Evolutionary conservation across 2,113 vertebrate species (phyloP), one percentile per base, ranked within the genome.

Genomic region (Pyrgilauda ruficollis): DNA sequence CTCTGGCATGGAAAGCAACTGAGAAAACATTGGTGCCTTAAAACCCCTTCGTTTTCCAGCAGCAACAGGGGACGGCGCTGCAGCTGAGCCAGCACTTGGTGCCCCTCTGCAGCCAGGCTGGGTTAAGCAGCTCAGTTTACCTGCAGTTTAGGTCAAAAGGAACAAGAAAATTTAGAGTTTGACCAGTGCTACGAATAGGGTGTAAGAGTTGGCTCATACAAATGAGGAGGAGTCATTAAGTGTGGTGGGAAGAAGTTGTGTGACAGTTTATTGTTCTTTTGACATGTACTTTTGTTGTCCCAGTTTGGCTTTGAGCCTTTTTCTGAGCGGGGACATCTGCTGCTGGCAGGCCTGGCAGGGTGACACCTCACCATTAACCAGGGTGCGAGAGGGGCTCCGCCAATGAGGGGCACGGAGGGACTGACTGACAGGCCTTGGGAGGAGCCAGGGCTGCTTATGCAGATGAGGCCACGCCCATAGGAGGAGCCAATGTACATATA

Each of bases 11-110:
- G 74, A 55, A 22, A 69, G 16, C 43, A 26, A 10, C 47, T 17
- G 47, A 28, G 62, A 3, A 66, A 37, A 49, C 23, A 19, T 1
- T 17, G 31, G 22, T 83, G 33, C 80, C 68, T 84, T 24, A 7
- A 41, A 41, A 5, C 1, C 20, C 3, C 5, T 47, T 27, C 0
- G 2, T 8, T 5, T 22, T 33, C 33, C 50, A 17, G 28, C n/a
- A 72, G 62, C 9, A 11, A 1, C 7, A n/a, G 50, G 26, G 52
- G 37, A 30, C 11, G 46, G 78, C 1, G 10, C 31, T 23, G 35
- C 10, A n/a, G 53, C 43, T 69, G 62, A 22, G 70, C 10, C 31
- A 18, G 35, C 0, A 0, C 21, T 7, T 8, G 49, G 10, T 50
- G 76, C 35, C 31, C 56, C 37, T 44, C 44, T 50, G 76, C 35